A percentile compares a stretch with the other conserved stretches of the same genome.
phyloP scores from a whole-genome alignment of 2,888 invertebrate species.

The Apodemia hepburni region DNA sequence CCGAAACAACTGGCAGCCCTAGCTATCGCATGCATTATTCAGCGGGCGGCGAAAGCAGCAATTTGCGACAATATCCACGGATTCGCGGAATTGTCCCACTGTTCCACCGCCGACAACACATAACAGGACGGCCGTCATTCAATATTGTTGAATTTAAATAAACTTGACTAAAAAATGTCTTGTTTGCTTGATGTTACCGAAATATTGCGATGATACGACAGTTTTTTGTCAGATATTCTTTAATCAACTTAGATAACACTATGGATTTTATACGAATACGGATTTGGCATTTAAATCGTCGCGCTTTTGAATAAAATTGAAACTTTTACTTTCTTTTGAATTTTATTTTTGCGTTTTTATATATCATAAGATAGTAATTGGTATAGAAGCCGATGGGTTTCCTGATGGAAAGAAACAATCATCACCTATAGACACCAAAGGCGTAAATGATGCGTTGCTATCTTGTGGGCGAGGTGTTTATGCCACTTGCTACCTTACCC shows the following conservation, averaged over 20 bases:
- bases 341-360: too few species aligned
- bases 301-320: not conserved
- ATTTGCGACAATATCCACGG: slow-evolving; percentile 79
- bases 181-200: slow-evolving; percentile 30
- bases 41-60: slow-evolving; percentile 77
- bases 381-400: too few species aligned
- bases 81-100: slow-evolving; percentile 70
- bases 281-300: slow-evolving; percentile 6
- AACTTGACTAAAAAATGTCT: slow-evolving; percentile 38
- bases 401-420: too few species aligned
- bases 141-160: slow-evolving; percentile 70
- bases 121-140: slow-evolving; percentile 72
- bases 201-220: slow-evolving; percentile 1
- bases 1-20: not conserved
- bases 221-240: not conserved
- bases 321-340: too few species aligned
- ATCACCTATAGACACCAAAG: too few species aligned
- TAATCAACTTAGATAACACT: slow-evolving; percentile 4
- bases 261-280: not conserved
- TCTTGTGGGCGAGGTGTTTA: too few species aligned
- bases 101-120: slow-evolving; percentile 67
- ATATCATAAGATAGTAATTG: too few species aligned
- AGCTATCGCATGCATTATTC: slow-evolving; percentile 73
- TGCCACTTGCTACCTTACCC: too few species aligned
- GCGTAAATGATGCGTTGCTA: too few species aligned